Base-by-base conservation (phyloP, 2,797 vertebrate species). In the Eutrigla gurnardus region DNA sequence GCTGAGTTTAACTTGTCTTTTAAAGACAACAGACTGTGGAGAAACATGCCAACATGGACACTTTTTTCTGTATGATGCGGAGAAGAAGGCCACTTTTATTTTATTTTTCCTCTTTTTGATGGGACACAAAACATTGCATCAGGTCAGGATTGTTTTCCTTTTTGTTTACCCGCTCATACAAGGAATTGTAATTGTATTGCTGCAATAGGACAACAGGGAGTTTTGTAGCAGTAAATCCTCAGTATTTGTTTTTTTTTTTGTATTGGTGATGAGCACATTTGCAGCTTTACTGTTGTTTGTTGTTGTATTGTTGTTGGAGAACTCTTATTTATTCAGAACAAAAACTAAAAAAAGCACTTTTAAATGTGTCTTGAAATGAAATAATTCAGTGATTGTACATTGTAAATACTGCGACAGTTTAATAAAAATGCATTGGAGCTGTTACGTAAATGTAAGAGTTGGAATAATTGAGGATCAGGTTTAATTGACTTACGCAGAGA, bases 321-420 rank as follows among this genome's bases (percentile, higher is more conserved):
- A 86, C 70, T 80, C 80, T 91, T 92, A 94, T 94, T 94, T 94
- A 94, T 94, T 92, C 84, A 82, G 65, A 90, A 82, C 65, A 75
- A 84, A 84, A 77, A 52, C 84, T 88, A 70, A 87, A 83, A 77
- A 58, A 89, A 84, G 92, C 91, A 93, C 93, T 92, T 93, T 93
- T 90, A 85, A 89, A 90, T 80, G 89, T 93, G 90, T 92, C 88
- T 91, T 83, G 76, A 88, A 78, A 84, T 82, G 62, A 78, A 89
- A 88, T 37, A 75, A 85, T 63, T 89, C 80, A 83, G 82, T 93
- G 89, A 86, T 87, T 93, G 92, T 93, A 92, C 82, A 85, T 84
- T 91, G 83, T 92, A 92, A 88, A 91, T 91, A 91, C 75, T 77
- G 86, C 78, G 62, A 81, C 73, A 59, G 72, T 91, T 89, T 89